Base-by-base conservation (phyloP, 2,797 vertebrate genomes). In the Garrulus glandarius region DNA sequence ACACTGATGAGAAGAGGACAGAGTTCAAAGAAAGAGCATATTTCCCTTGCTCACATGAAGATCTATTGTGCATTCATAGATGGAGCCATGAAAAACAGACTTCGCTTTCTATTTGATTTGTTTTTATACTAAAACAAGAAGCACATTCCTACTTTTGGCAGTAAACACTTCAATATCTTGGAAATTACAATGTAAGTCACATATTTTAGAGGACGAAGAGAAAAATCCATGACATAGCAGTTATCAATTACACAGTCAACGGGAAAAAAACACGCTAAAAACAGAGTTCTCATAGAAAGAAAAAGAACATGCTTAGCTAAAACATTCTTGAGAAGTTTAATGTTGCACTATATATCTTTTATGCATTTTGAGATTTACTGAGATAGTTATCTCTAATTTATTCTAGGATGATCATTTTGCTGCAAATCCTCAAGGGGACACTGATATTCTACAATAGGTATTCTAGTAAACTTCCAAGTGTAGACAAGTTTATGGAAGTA, bases 21-120 rank as follows among this genome's bases (percentile, higher is more conserved):
- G 78, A 94, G 95, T 97, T 97, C 97, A 96, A 95, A 81, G 60
- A 89, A 96, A 96, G 94, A 95, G 63, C 91, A 91, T 46, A 70
- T 84, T 95, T 95, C 82, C 50, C 50, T 92, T 94, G 67, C 56
- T 91, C 92, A 75, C 55, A 80, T 90, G 71, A 95, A 96, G 87
- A 91, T 78, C 84, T 92, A 83, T 86, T 87, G 65, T 70, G 52
- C 47, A 89, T 94, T 96, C 76, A 94, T 26, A 56, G 52, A 93
- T 17, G 32, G 15, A 93, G 87, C 85, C 82, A 82, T 67, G 59
- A 84, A 93, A 95, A 96, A 87, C 72, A 94, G 75, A 71, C 61
- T 81, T 80, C 21, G 53, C 13, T 81, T 72, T 60, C 21, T 86
- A 37, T 60, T 59, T 59, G 22, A 84, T 75, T 85, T 69, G 36